Base-by-base conservation (phyloP, 1,140 invertebrate species). In the Plectrocnemia conspersa region DNA sequence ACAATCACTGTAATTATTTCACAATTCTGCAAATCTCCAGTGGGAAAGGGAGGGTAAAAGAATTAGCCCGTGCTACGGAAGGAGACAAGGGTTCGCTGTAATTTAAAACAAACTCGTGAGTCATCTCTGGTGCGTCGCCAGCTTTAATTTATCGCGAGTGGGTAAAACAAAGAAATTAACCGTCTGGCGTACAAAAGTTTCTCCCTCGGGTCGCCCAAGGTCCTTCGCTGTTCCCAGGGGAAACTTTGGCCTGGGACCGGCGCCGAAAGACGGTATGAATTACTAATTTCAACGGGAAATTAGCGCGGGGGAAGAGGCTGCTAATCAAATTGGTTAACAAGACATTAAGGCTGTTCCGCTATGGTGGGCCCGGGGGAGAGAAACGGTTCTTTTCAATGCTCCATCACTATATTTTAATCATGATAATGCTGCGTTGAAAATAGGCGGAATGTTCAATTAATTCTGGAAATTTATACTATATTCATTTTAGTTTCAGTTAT, bases 111-210 rank as follows among this genome's bases (percentile, higher is more conserved):
- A 54, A 54, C 16, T 54, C 33, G 52, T 18, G 35, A 55, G 19
- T 52, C 44, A 45, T 46, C 44, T 27, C 4, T 11, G 10, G 18
- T 21, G 19, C 22, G 10, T 50, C 44, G 27, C 38, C 19, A 47
- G 15, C n/a, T 58, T 53, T 58, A 58, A 58, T 58, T 58, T 58
- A 58, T 58, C 15, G 29, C 44, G 23, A 33, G 41, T 21, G 27
- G 42, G 49, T 47, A 35, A 25, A 53, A 53, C 49, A 58, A 57
- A 52, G 55, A 57, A 57, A 57, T 57, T 57, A 57, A 46, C 56
- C 27, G 47, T 5, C 33, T 24, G 56, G 44, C 49, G 41, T 10
- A n/a, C 21, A 16, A 47, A 58, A 58, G 48, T 52, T 58, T 47
- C 52, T 56, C 27, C 9, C 44, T 25, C 40, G 40, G 21, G 21